Percentiles rank a stretch among this genome's conserved stretches.
phyloP scores from a whole-genome alignment of 1,140 invertebrate genomes.

The Liolophura sinensis region DNA sequence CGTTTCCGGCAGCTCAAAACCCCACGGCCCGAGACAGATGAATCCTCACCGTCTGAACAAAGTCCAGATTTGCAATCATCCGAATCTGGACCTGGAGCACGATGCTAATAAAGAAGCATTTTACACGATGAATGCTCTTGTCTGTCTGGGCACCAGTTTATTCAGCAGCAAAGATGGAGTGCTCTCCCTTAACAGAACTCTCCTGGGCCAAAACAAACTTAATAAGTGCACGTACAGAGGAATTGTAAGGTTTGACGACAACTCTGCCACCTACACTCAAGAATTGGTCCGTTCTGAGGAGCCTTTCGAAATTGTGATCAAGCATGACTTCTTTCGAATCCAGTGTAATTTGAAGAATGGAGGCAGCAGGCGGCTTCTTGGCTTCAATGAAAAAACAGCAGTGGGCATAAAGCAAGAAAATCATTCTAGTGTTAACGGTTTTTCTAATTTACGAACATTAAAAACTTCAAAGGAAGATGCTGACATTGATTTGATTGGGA shows the following conservation, averaged over 20 bases:
- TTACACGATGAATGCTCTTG: constrained; percentile 23
- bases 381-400: no score
- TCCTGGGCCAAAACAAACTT: background rate
- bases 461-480: no score
- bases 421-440: no score
- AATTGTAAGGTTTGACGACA: no score
- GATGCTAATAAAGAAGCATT: constrained; percentile 36
- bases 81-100: constrained; percentile 30
- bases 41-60: background rate
- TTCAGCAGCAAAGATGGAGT: constrained; percentile 32
- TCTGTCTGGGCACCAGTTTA: constrained; percentile 25
- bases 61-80: constrained; percentile 22
- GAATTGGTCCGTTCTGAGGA: background rate
- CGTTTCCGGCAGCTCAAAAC: no score
- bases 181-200: constrained; percentile 26
- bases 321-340: background rate
- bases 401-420: no score
- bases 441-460: no score
- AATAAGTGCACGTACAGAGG: no score
- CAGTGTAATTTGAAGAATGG: background rate
- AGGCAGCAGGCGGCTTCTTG: no score
- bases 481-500: no score
- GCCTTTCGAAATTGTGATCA: background rate
- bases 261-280: no score
- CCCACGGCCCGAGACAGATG: no score